Base-by-base conservation (phyloP, 2,888 invertebrate species). In the Pristionchus arcanus region DNA sequence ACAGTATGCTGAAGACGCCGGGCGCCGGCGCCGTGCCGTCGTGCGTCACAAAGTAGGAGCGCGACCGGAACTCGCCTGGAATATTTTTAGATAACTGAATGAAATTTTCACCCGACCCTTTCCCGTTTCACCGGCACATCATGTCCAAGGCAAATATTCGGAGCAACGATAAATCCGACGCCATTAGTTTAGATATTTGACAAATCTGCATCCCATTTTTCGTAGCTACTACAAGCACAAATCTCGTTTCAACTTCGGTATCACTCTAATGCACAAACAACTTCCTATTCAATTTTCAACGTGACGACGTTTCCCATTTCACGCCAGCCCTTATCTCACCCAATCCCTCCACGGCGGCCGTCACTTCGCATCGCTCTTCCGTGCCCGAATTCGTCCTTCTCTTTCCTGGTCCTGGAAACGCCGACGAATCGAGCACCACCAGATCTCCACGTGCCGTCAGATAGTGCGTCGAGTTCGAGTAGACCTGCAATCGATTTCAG, bases 381-480 rank as follows among this genome's bases (percentile, higher is more conserved):
- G 31, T 55, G n/a, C 66, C 68, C 55, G 2, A 11, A 1, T 28
- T 25, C 13, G 42, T 74, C 71, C n/a, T 28, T 31, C 74, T 63
- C 31, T 21, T 31, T 15, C 74, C 74, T 13, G 28, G 66, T 49
- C 84, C 7, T 19, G 84, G 84, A 21, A 53, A 16, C 9, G 59
- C 55, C 21, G 59, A 31, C 3, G 84, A 55, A 21, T 91, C 91
- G 19, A 92, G 90, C 68, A 94, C 91, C 13, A 94, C 91, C n/a
- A 94, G 90, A 91, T 94, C 93, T 25, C 94, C 94, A 34, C 91
- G 90, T 19, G 90, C 81, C 31, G 94, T 92, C 68, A 94, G 90
- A 90, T 91, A 93, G 90, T 93, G 92, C 31, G 92, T 90, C 11
- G 90, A 91, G 90, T 93, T 92, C 71, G 93, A 90, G 77, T 91